Conservation (phyloP, 2,888 invertebrate genomes). For the Cryptocephalus primarius region DNA sequence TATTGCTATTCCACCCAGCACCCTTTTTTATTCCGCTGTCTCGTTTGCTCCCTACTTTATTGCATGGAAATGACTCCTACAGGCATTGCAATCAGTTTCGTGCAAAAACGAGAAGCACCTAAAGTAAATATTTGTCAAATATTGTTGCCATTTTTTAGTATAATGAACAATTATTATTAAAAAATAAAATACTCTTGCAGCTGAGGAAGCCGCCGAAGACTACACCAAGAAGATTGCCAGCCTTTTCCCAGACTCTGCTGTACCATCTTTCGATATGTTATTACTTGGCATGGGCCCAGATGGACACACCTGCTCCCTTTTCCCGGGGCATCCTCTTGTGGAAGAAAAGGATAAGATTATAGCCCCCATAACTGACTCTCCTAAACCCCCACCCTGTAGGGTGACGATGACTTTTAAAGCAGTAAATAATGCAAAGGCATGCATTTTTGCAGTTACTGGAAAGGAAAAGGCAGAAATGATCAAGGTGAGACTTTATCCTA, state of each 20-base stretch:
- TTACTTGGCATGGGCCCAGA: constrained; percentile 96
- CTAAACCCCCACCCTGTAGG: constrained; percentile 86
- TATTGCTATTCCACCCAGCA: no score
- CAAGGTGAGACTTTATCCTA: constrained; percentile 46
- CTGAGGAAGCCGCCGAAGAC: constrained; percentile 63
- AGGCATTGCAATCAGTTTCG: no score
- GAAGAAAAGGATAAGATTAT: constrained; percentile 57
- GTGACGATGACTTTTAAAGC: constrained; percentile 87
- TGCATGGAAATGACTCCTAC: no score
- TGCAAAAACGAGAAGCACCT: no score
- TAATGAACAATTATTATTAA: no score
- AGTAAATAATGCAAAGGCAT: constrained; percentile 73
- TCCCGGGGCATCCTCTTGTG: constrained; percentile 68
- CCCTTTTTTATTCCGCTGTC: no score
- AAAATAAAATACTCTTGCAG: constrained; percentile 34
- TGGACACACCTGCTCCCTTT: constrained; percentile 95
- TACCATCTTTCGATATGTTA: constrained; percentile 75
- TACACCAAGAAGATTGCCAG: constrained; percentile 56
- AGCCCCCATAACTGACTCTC: constrained; percentile 81
- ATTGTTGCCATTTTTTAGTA: no score
- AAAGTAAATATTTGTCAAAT: no score
- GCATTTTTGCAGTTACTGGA: constrained; percentile 79
- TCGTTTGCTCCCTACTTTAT: no score
- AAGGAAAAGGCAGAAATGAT: constrained; percentile 80
- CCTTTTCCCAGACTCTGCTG: constrained; percentile 46